These are phyloP conservation scores for Dermatemys mawii DNA, from an alignment of 2,113 vertebrate species.

Conservation along the genomic window DNA sequence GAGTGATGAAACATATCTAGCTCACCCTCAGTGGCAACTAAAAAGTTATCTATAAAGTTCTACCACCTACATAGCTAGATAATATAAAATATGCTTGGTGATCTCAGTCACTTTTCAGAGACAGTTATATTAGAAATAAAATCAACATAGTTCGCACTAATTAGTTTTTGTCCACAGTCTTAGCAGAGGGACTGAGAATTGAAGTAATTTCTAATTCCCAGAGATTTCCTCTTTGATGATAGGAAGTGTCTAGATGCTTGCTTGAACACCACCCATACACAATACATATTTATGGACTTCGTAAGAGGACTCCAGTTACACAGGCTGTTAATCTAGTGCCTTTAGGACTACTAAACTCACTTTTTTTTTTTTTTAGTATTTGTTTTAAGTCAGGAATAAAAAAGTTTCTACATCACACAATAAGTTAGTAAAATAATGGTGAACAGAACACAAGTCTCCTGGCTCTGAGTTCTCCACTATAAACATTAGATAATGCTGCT, in stretches of 20 bases:
- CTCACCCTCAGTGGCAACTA: neutral
- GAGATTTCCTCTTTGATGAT: neutral
- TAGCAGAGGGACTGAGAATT: neutral
- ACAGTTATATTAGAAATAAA: neutral
- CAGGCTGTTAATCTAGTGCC: neutral
- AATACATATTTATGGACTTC: neutral
- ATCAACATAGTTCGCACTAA: neutral
- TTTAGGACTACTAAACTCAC: neutral
- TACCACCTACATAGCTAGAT: neutral
- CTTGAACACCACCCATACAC: neutral
- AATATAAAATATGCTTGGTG: neutral
- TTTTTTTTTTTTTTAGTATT: neutral
- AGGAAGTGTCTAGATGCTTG: neutral
- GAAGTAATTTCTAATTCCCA: neutral
- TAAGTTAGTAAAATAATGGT: neutral
- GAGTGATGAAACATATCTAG: neutral
- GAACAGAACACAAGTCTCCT: constrained; percentile 15
- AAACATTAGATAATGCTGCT: constrained; percentile 5
- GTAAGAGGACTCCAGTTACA: neutral
- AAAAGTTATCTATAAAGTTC: neutral
- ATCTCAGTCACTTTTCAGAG: neutral
- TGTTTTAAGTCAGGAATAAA: constrained; percentile 7
- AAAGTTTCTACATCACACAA: neutral
- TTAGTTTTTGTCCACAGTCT: neutral
- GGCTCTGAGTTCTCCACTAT: constrained; percentile 33